A percentile compares a stretch with the other conserved stretches of the same genome.
phyloP scores from a whole-genome alignment of 2,888 invertebrate species.

The Ophonus ardosiacus region DNA sequence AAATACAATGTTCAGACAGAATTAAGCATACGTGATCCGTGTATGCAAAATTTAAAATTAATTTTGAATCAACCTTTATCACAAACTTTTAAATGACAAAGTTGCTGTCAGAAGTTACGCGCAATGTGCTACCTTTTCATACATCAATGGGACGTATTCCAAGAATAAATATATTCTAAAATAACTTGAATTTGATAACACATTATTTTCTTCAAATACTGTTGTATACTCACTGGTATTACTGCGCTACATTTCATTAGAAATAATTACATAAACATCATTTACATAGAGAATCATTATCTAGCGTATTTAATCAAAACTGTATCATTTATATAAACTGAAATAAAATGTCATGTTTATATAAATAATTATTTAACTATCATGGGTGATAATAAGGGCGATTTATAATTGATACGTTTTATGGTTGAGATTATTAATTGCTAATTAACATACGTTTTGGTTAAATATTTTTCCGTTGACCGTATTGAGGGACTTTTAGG shows the following conservation, averaged over 20 bases:
- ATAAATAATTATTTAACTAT: no score
- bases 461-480: no score
- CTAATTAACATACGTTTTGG: no score
- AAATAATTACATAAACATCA: not conserved
- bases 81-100: slow-evolving; percentile 32
- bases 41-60: slow-evolving; percentile 42
- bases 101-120: slow-evolving; percentile 42
- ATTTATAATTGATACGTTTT: no score
- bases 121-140: slow-evolving; percentile 9
- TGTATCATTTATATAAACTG: no score
- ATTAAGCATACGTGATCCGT: slow-evolving; percentile 31
- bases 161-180: slow-evolving; percentile 32
- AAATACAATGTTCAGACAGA: slow-evolving; percentile 30
- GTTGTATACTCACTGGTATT: no score
- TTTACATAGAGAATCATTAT: not conserved
- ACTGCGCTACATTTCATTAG: not conserved
- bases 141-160: slow-evolving; percentile 4
- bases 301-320: no score
- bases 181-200: not conserved
- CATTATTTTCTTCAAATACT: not conserved
- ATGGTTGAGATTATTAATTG: no score
- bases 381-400: no score
- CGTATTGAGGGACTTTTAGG: no score
- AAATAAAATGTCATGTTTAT: no score
- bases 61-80: slow-evolving; percentile 26